A percentile compares a stretch with the other conserved stretches of the same genome.
phyloP scores from a whole-genome alignment of 2,797 vertebrate genomes.

The Cyclopterus lumpus region DNA sequence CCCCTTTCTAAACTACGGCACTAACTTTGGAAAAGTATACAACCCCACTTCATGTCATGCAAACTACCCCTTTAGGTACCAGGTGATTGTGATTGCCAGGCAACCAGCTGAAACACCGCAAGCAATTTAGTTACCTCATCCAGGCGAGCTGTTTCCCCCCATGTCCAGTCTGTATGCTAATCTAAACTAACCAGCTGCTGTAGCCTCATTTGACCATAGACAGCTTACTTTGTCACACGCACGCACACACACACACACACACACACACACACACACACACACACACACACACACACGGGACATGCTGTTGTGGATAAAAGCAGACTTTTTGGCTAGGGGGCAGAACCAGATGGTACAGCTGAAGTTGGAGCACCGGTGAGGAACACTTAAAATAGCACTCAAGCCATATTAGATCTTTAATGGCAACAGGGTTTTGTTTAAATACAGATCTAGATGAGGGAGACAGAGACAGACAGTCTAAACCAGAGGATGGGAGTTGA shows the following conservation, averaged over 20 bases:
- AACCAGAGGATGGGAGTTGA: constrained; percentile 44
- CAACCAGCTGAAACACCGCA: neutral
- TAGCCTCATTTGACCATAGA: neutral
- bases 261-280: neutral
- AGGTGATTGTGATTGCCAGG: neutral
- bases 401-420: constrained; percentile 59
- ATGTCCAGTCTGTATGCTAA: neutral
- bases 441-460: constrained; percentile 65
- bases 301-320: constrained; percentile 41
- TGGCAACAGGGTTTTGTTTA: constrained; percentile 56
- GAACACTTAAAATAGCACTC: constrained; percentile 46
- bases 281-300: neutral
- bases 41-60: too few relatives aligned
- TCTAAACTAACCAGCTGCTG: neutral
- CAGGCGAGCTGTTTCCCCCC: neutral
- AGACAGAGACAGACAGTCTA: constrained; percentile 36
- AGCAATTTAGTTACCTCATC: neutral
- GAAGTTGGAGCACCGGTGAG: constrained; percentile 37
- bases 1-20: too few relatives aligned
- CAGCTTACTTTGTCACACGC: neutral
- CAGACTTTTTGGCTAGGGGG: constrained; percentile 24
- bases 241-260: neutral
- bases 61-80: too few relatives aligned
- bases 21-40: too few relatives aligned
- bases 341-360: constrained; percentile 54